Evolutionary conservation across 2,113 vertebrate genomes (phyloP).

Genomic region (Cephalopterus ornatus): DNA sequence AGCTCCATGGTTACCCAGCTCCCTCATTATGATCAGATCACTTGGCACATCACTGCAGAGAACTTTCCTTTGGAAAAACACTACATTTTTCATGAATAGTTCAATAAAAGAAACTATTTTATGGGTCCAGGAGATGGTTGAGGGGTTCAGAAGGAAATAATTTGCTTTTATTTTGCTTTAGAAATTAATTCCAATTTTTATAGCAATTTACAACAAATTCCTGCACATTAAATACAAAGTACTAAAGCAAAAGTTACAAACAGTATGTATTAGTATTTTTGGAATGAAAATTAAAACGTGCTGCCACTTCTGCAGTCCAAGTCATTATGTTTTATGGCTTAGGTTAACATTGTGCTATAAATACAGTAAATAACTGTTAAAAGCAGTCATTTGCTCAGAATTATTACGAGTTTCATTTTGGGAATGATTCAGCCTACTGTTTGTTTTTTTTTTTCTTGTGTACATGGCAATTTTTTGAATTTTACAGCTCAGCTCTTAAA

Average conservation of each 20-base stretch:
- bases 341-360: slow-evolving; percentile 71
- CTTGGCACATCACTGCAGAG: slow-evolving; percentile 51
- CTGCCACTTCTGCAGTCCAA: slow-evolving; percentile 57
- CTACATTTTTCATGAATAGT: not conserved
- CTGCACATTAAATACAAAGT: slow-evolving; percentile 51
- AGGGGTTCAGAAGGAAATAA: slow-evolving; percentile 17
- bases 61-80: slow-evolving; percentile 52
- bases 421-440: slow-evolving; percentile 25
- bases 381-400: slow-evolving; percentile 70
- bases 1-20: not conserved
- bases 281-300: slow-evolving; percentile 66
- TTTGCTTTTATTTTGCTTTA: slow-evolving; percentile 56
- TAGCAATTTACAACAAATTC: slow-evolving; percentile 60
- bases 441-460: not conserved
- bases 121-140: not conserved
- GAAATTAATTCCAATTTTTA: slow-evolving; percentile 64
- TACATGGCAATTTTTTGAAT: not conserved
- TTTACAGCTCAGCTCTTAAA: not conserved
- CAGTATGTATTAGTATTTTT: slow-evolving; percentile 51
- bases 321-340: slow-evolving; percentile 73
- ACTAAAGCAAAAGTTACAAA: slow-evolving; percentile 50
- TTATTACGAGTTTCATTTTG: slow-evolving; percentile 63
- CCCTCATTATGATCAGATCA: slow-evolving; percentile 35
- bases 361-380: slow-evolving; percentile 74
- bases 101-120: slow-evolving; percentile 14